Conservation (phyloP, 2,113 vertebrate species). For the Picathartes gymnocephalus region DNA sequence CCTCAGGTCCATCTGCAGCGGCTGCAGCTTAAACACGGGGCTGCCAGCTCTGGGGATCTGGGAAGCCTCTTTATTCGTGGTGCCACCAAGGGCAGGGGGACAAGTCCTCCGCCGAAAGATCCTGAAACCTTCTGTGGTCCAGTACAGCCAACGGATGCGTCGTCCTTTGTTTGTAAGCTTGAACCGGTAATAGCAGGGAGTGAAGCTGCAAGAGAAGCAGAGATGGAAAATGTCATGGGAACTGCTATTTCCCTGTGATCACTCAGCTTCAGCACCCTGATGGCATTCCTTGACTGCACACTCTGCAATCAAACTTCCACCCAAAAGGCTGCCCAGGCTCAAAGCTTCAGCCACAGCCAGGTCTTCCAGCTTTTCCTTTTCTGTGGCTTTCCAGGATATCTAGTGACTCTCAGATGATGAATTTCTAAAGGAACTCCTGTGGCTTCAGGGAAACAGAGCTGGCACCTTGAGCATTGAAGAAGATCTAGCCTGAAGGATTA, state of each 20-base stretch:
- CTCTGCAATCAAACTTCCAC: not conserved
- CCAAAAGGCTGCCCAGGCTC: not conserved
- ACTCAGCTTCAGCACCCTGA: not conserved
- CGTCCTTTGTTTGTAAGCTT: constrained; percentile 81
- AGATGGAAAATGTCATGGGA: not conserved
- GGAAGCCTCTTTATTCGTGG: not conserved
- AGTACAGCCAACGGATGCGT: constrained; percentile 77
- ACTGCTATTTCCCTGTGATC: not conserved
- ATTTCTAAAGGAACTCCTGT: not conserved
- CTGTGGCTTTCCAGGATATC: not conserved
- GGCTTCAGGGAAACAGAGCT: not conserved
- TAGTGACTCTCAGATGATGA: accelerated
- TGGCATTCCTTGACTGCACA: not conserved
- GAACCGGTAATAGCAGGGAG: constrained; percentile 74
- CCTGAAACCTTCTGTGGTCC: constrained; percentile 70
- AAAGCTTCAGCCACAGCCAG: not conserved
- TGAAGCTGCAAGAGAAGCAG: constrained; percentile 60
- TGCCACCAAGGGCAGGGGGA: not conserved
- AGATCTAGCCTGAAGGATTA: not conserved
- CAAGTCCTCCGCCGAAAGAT: not conserved
- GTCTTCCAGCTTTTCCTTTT: not conserved
- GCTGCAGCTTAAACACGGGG: constrained; percentile 78
- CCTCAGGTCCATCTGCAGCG: constrained; percentile 71
- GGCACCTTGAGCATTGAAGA: not conserved
- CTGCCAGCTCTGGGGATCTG: not conserved